Conservation (phyloP, 2,113 vertebrate genomes). For the Chaetodon auriga region DNA sequence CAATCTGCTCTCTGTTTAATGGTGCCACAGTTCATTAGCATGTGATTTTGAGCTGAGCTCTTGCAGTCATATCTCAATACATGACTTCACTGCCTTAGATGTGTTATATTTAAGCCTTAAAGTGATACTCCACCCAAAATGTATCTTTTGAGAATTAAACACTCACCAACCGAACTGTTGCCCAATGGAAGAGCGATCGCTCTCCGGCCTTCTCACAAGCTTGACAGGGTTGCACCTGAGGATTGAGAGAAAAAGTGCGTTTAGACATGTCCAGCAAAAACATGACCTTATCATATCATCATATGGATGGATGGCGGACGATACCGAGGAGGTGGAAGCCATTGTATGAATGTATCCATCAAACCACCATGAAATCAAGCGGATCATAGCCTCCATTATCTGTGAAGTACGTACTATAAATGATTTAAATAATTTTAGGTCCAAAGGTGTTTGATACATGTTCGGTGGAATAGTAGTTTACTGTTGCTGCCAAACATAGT, state of each 20-base stretch:
- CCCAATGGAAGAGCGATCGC: not conserved
- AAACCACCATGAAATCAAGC: not conserved
- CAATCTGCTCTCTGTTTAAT: conserved; percentile 58
- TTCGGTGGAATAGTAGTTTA: not conserved
- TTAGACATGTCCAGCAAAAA: not conserved
- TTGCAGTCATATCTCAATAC: conserved; percentile 37
- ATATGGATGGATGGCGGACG: not conserved
- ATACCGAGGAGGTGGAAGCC: not conserved
- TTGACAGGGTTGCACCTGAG: not conserved
- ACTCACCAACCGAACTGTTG: conserved; percentile 20
- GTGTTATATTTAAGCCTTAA: conserved; percentile 42
- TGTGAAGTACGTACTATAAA: not conserved
- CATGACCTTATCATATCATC: not conserved
- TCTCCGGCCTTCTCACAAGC: not conserved
- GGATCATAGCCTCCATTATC: not conserved
- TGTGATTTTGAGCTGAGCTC: conserved; percentile 44
- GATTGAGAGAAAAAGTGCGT: not conserved
- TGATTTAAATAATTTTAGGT: not conserved
- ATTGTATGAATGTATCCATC: not conserved
- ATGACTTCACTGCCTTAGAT: conserved; percentile 32
- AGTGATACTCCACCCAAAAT: conserved; percentile 11
- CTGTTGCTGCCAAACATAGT: not conserved
- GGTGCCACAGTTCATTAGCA: conserved; percentile 69
- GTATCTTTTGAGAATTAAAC: not conserved
- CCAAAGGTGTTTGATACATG: not conserved